Evolutionary conservation across 2,888 invertebrate species (phyloP), one percentile per base, ranked within the genome.

Genomic region (Exephanes ischioxanthus): DNA sequence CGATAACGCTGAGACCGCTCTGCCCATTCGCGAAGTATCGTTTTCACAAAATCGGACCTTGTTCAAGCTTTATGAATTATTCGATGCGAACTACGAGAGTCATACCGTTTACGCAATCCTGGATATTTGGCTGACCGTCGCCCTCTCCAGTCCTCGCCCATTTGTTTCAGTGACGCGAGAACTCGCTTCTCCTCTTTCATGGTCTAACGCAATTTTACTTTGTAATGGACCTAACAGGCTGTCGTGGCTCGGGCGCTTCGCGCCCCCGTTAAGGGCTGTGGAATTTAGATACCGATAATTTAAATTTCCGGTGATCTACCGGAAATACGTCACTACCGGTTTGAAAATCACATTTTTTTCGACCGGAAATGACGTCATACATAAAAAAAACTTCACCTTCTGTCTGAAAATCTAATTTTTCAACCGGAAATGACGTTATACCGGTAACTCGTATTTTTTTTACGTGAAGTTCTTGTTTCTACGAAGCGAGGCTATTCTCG

Each of bases 401-500:
- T 30, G 45, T 45, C 14, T 11, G 45, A 58, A 26, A 22, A 22
- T 58, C 22, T 0, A 2, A 7, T 48, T 48, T 16, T 48, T 4
- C 16, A 16, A 14, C 45, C 11, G 58, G 58, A 58, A 26, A 1
- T 5, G 4, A 58, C 6, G 53, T 7, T 19, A 19, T 26, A 22
- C 11, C 3, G 19, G n/a, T 22, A 33, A 33, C 7, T 6, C 33
- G 33, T 53, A n/a, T 53, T 53, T 53, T 53, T 53, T 53, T 53
- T n/a, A 37, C 37, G 53, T 72, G 9, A 16, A n/a, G 19, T 58
- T 58, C 22, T 72, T 72, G 0, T 37, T 41, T 72, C 22, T 19
- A 33, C 19, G 14, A 26, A n/a, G 26, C n/a, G 58, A 19, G 22
- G 37, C 55, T 73, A 73, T 73, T 73, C 58, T 73, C 26, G 58